A percentile compares a stretch with the other conserved stretches of the same genome.
Evolutionary conservation across 2,113 vertebrate species (phyloP).

Genomic region (Pipra filicauda): DNA sequence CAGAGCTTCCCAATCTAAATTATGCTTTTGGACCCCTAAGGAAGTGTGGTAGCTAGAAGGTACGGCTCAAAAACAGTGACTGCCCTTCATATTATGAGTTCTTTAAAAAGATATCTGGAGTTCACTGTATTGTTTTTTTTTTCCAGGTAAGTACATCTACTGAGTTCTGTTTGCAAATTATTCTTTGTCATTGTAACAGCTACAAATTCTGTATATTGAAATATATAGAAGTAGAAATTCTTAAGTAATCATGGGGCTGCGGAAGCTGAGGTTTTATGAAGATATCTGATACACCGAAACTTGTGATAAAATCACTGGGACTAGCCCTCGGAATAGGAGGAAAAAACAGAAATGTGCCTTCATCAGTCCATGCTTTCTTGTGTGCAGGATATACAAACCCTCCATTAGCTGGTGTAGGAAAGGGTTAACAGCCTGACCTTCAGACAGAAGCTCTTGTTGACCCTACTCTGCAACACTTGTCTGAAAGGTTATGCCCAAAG

Average conservation of each 20-base stretch:
- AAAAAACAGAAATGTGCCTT: not conserved
- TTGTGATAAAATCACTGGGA: not conserved
- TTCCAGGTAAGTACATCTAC: not conserved
- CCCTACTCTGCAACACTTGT: conserved; percentile 3
- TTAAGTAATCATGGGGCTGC: not conserved
- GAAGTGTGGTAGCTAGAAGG: not conserved
- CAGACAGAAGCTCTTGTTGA: conserved; percentile 20
- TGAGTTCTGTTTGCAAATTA: not conserved
- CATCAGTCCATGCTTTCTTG: not conserved
- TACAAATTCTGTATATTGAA: not conserved
- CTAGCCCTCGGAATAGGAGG: not conserved
- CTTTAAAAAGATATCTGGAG: not conserved
- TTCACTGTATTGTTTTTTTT: not conserved
- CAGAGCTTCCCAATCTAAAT: not conserved
- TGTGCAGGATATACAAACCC: not conserved
- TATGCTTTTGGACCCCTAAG: not conserved
- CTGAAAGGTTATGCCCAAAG: conserved; percentile 26
- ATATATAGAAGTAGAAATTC: not conserved
- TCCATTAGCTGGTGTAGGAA: not conserved
- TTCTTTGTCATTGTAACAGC: not conserved
- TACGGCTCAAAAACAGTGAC: not conserved
- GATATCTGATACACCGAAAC: not conserved
- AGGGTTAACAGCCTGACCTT: conserved; percentile 41
- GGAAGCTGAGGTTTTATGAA: not conserved
- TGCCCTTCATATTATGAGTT: not conserved